Evolutionary conservation across 2,888 invertebrate genomes (phyloP).

Genomic region (Platypus cylindrus): DNA sequence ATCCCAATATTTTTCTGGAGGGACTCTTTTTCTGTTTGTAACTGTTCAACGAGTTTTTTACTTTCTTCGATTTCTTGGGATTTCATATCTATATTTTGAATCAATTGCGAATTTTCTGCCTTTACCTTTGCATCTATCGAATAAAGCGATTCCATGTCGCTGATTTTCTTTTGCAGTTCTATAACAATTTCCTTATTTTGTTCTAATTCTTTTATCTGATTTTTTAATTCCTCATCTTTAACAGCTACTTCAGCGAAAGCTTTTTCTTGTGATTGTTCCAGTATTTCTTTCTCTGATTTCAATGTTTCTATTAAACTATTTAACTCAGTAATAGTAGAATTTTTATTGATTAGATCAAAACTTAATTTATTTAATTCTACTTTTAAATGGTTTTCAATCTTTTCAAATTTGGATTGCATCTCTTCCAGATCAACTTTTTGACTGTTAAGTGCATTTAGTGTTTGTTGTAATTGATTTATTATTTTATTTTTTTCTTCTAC

Average conservation of each 20-base stretch:
- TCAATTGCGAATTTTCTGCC: slow-evolving; percentile 21
- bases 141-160: slow-evolving; percentile 25
- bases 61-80: slow-evolving; percentile 1
- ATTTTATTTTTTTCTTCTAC: no score
- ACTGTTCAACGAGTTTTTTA: slow-evolving; percentile 1
- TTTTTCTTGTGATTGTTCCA: slow-evolving; percentile 15
- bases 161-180: slow-evolving; percentile 11
- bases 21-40: slow-evolving; percentile 1
- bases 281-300: slow-evolving; percentile 7
- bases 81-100: slow-evolving; percentile 9
- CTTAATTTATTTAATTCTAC: slow-evolving; percentile 11
- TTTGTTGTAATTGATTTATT: no score
- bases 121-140: not conserved
- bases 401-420: no score
- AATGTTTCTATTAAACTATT: slow-evolving; percentile 12
- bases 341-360: slow-evolving; percentile 9
- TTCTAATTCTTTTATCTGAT: slow-evolving; percentile 6
- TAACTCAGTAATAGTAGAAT: slow-evolving; percentile 13
- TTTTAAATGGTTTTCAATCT: slow-evolving; percentile 7
- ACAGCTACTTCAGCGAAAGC: slow-evolving; percentile 13
- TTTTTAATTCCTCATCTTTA: slow-evolving; percentile 13
- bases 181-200: slow-evolving; percentile 4
- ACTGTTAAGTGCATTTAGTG: no score
- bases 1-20: not conserved
- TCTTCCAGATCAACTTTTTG: no score